Evolutionary conservation across 2,888 invertebrate species (phyloP).

Genomic region (Horisme vitalbata): DNA sequence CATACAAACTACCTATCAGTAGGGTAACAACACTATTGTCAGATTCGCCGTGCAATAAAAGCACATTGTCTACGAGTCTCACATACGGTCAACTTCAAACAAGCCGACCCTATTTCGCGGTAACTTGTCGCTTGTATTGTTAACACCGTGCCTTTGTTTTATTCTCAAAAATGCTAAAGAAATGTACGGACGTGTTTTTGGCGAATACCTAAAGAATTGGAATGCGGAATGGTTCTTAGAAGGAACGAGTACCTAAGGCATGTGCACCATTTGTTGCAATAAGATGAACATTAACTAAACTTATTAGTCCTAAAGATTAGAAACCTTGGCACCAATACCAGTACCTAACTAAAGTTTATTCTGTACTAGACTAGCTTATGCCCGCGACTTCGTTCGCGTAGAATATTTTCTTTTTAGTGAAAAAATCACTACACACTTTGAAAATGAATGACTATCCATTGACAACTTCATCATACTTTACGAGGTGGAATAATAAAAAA

Average conservation of each 20-base stretch:
- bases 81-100: constrained; percentile 59
- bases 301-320: too few species aligned
- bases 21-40: constrained; percentile 50
- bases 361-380: too few species aligned
- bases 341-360: too few species aligned
- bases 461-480: too few species aligned
- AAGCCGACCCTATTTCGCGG: constrained; percentile 37
- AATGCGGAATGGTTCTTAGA: constrained; percentile 22
- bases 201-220: constrained; percentile 27
- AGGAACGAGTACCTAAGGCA: constrained; percentile 11
- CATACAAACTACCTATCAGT: constrained; percentile 44
- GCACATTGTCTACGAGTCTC: constrained; percentile 49
- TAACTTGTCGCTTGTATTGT: constrained; percentile 30
- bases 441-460: too few species aligned
- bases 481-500: too few species aligned
- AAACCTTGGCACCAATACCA: too few species aligned
- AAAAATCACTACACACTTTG: too few species aligned
- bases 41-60: constrained; percentile 30
- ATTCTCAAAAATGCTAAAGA: constrained; percentile 17
- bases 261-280: background rate
- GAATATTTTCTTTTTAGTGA: too few species aligned
- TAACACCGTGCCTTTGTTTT: constrained; percentile 23
- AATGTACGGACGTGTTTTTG: constrained; percentile 22
- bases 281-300: too few species aligned
- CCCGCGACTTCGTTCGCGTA: too few species aligned